Base-by-base conservation (phyloP, 1,140 invertebrate genomes). In the Trichonephila clavipes region DNA sequence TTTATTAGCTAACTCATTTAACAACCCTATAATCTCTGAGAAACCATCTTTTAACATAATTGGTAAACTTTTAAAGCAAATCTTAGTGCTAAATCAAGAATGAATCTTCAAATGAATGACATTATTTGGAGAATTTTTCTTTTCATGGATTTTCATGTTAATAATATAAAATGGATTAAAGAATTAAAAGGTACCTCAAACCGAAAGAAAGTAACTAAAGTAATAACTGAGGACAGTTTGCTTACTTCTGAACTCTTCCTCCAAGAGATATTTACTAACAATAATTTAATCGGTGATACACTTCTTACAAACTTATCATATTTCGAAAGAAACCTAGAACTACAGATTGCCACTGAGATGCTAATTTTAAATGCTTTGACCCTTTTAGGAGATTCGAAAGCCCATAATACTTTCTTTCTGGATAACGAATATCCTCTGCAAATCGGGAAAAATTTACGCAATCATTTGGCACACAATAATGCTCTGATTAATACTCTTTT, bases 191-290 rank as follows among this genome's bases (percentile, higher is more conserved):
- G 24, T 69, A 69, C 14, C 21, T 24, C 24, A 8, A 8, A 69
- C 16, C 8, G n/a, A 8, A 24, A 24, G 24, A 69, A 69, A 69
- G 7, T 2, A 24, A 69, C 24, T 8, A 95, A 95, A 24, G n/a
- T 24, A 12, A 69, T 24, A 69, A 69, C 24, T 69, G 64, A 12
- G 12, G 6, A n/a, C n/a, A 28, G 10, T 69, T 24, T 69, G 64
- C 12, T 69, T 1, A 6, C 64, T n/a, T 24, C 12, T 24, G 24
- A 69, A 69, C n/a, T 69, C n/a, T 69, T 21, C 21, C n/a, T 69
- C 3, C 24, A 14, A 69, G 24, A 24, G 10, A 24, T 69, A 24
- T 69, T 69, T 24, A 69, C 3, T 21, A 69, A 28, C 24, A 21
- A 69, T 28, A 69, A 69, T 69, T 69, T 69, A 69, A 21, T n/a